These are phyloP conservation scores for Eretmochelys imbricata DNA, from an alignment of 2,113 vertebrate genomes.

Conservation along the genomic window DNA sequence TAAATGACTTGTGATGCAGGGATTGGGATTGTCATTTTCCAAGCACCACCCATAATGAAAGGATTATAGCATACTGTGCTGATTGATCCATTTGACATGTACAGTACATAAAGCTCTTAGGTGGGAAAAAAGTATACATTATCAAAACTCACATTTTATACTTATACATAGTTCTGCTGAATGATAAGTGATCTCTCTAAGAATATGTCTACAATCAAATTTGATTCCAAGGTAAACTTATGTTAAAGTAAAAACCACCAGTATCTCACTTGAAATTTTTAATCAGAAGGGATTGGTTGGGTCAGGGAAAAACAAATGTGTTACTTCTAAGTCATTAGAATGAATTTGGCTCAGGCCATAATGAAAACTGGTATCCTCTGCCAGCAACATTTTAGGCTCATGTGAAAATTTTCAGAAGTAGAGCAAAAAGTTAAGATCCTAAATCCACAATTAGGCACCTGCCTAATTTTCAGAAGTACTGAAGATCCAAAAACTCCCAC, in stretches of 20 bases:
- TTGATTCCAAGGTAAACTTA: not conserved
- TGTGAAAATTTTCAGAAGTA: not conserved
- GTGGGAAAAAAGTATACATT: not conserved
- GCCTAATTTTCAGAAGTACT: not conserved
- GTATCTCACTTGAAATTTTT: not conserved
- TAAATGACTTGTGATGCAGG: not conserved
- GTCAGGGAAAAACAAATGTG: not conserved
- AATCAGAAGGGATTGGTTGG: not conserved
- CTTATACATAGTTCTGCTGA: not conserved
- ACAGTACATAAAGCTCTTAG: accelerated
- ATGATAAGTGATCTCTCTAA: accelerated
- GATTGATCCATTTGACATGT: accelerated
- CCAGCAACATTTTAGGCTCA: not conserved
- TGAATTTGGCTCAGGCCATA: accelerated
- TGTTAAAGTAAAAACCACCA: not conserved
- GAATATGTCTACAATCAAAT: not conserved
- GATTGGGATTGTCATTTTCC: not conserved
- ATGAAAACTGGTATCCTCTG: not conserved
- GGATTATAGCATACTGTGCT: accelerated
- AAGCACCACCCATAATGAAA: not conserved
- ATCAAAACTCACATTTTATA: too few species aligned
- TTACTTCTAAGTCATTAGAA: not conserved
- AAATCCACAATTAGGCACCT: not conserved
- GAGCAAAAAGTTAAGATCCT: not conserved
- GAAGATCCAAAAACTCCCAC: not conserved